These are phyloP conservation scores for Bostrychus sinensis DNA, from an alignment of 2,113 vertebrate species.

Conservation along the genomic window DNA sequence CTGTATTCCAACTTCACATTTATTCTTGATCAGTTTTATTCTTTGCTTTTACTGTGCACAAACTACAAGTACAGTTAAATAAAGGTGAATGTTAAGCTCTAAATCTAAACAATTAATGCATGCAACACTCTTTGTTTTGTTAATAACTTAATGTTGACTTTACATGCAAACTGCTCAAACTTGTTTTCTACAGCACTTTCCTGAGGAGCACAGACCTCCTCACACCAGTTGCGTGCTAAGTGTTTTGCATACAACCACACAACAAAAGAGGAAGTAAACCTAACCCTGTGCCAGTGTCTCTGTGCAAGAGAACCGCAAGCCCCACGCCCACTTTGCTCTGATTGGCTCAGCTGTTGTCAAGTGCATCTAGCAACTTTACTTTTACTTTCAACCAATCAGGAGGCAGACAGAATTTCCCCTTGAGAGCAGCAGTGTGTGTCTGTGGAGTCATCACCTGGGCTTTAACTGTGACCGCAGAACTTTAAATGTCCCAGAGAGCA, in stretches of 20 bases:
- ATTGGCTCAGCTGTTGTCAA: constrained; percentile 73
- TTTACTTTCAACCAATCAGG: constrained; percentile 54
- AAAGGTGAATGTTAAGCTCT: too few species aligned
- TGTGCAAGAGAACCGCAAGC: constrained; percentile 40
- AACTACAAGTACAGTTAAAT: too few species aligned
- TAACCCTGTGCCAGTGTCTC: constrained; percentile 26
- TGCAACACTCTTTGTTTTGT: too few species aligned
- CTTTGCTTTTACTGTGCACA: too few species aligned
- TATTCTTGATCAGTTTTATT: too few species aligned
- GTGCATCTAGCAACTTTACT: constrained; percentile 36
- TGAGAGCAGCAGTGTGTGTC: constrained; percentile 30
- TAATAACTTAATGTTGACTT: too few species aligned
- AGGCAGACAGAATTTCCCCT: constrained; percentile 36
- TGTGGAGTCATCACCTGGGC: constrained; percentile 58
- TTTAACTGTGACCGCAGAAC: constrained; percentile 61
- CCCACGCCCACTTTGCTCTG: constrained; percentile 35
- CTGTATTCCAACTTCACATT: too few species aligned
- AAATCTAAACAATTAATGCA: too few species aligned
- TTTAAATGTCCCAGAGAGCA: constrained; percentile 58
- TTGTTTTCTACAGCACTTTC: neutral
- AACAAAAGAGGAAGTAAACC: constrained; percentile 69
- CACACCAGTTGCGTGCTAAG: neutral
- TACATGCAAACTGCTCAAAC: too few species aligned
- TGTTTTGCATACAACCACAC: constrained; percentile 22
- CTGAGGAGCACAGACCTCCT: neutral